Percentiles rank a stretch among this genome's conserved stretches.
Evolutionary conservation across 2,888 invertebrate species (phyloP).

Genomic region (Coenonympha glycerion): DNA sequence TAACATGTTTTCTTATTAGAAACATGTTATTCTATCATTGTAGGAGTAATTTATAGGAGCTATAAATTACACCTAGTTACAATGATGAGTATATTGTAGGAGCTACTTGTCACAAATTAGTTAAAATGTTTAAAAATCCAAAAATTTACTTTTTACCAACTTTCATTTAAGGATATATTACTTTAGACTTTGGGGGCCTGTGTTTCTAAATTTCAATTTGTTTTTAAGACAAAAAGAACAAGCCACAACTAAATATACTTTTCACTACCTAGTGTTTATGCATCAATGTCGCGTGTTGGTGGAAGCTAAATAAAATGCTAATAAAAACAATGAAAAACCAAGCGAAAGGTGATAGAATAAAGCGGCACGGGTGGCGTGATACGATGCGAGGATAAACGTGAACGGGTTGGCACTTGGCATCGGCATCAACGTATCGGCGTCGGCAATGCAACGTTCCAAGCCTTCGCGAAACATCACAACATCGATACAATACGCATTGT

Average conservation of each 20-base stretch:
- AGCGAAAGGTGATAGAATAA: slow-evolving; percentile 17
- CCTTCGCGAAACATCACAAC: slow-evolving; percentile 19
- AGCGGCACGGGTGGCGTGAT: slow-evolving; percentile 29
- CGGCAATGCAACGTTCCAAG: slow-evolving; percentile 13
- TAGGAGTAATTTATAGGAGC: too few species aligned
- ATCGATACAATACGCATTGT: slow-evolving; percentile 27
- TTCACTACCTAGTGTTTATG: not conserved
- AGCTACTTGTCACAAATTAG: too few species aligned
- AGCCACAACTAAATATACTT: not conserved
- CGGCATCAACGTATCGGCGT: slow-evolving; percentile 2
- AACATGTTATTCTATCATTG: too few species aligned
- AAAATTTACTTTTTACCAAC: too few species aligned
- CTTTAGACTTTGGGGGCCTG: too few species aligned
- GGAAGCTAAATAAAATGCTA: not conserved
- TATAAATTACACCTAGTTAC: too few species aligned
- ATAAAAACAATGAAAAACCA: not conserved
- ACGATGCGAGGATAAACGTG: slow-evolving; percentile 21
- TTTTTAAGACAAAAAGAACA: too few species aligned
- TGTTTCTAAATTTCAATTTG: too few species aligned
- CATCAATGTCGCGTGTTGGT: not conserved
- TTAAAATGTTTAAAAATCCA: too few species aligned
- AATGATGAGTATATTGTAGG: too few species aligned
- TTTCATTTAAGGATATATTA: too few species aligned
- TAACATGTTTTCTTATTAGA: too few species aligned
- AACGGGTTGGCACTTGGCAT: slow-evolving; percentile 31